Percentiles rank a stretch among this genome's conserved stretches.
These are phyloP conservation scores for Theristus sp. DNA, from an alignment of 2,888 invertebrate genomes.

Conservation along the genomic window DNA sequence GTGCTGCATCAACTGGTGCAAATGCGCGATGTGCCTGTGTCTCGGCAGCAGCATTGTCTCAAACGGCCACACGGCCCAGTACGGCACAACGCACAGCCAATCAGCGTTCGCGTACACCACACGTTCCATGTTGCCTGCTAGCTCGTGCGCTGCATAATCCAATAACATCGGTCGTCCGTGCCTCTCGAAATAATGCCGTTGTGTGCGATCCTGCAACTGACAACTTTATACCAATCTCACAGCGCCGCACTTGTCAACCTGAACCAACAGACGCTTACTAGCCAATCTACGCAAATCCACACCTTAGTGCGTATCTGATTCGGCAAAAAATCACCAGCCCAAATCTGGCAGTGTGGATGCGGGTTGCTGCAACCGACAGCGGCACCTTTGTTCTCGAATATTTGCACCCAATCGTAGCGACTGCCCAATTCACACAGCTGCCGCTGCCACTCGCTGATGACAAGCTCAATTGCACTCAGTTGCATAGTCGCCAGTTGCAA, in stretches of 20 bases:
- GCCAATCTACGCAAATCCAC: too few species aligned
- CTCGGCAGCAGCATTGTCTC: constrained; percentile 47
- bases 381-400: constrained; percentile 90
- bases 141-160: constrained; percentile 47
- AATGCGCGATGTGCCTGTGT: constrained; percentile 51
- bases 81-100: constrained; percentile 84
- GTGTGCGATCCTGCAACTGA: constrained; percentile 33
- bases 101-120: constrained; percentile 60
- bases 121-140: constrained; percentile 42
- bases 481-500: constrained; percentile 72
- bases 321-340: constrained; percentile 82
- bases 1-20: constrained; percentile 50
- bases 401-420: constrained; percentile 62
- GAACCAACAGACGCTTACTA: too few species aligned
- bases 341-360: constrained; percentile 94
- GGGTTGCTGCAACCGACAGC: constrained; percentile 96
- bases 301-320: constrained; percentile 65
- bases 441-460: constrained; percentile 67
- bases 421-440: constrained; percentile 53
- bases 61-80: constrained; percentile 82
- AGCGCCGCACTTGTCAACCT: too few species aligned
- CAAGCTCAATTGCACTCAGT: constrained; percentile 50
- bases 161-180: constrained; percentile 51
- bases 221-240: too few species aligned
- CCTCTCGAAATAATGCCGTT: constrained; percentile 53